These are phyloP conservation scores for Limenitis camilla DNA, from an alignment of 2,888 invertebrate species.

Conservation along the genomic window DNA sequence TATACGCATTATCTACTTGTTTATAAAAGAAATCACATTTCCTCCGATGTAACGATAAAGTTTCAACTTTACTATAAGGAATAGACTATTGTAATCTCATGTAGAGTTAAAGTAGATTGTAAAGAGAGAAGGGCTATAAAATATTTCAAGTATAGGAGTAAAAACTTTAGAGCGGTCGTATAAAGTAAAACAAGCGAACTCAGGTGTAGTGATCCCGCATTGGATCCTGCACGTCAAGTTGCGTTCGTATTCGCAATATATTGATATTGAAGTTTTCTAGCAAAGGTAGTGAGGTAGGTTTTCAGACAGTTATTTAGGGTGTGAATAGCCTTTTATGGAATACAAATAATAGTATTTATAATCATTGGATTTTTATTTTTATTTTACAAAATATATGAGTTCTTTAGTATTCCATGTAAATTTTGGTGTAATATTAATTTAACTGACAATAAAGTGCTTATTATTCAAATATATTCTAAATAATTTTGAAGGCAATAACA, in stretches of 20 bases:
- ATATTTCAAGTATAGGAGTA: constrained; percentile 11
- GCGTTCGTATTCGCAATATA: constrained; percentile 17
- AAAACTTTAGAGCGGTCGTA: constrained; percentile 19
- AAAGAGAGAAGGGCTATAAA: constrained; percentile 11
- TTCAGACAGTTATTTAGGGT: background rate
- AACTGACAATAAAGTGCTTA: too few relatives aligned
- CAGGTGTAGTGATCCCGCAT: constrained; percentile 23
- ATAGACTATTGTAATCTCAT: background rate
- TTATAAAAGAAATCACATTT: background rate
- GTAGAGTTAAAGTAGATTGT: constrained; percentile 3
- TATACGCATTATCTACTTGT: too few relatives aligned
- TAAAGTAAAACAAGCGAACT: constrained; percentile 21
- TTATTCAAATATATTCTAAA: background rate
- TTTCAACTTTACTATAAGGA: background rate
- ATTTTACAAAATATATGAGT: too few relatives aligned
- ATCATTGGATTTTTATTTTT: too few relatives aligned
- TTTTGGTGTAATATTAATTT: too few relatives aligned
- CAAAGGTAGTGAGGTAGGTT: background rate
- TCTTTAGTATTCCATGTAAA: too few relatives aligned
- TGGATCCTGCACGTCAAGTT: constrained; percentile 17
- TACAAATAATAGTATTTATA: too few relatives aligned
- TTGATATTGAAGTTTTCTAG: constrained; percentile 15
- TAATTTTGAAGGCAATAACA: background rate
- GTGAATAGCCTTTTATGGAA: background rate
- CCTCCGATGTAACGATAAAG: background rate